Evolutionary conservation across 2,797 vertebrate species (phyloP), one percentile per base, ranked within the genome.

Genomic region (Channa striata): DNA sequence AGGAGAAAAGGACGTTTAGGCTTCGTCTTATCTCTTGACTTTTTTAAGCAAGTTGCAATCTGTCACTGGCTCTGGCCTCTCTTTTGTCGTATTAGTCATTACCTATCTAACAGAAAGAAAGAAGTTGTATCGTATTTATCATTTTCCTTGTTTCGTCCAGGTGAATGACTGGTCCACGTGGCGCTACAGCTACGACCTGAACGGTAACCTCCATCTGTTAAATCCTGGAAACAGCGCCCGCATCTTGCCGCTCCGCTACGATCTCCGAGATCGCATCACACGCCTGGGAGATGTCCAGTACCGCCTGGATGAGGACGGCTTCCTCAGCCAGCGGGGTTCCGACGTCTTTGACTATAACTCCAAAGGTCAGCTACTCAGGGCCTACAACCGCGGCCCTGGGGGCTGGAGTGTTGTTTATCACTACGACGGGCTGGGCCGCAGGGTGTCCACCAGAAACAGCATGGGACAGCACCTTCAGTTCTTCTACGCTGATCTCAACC

Each of bases 321-420:
- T 95, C 80, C 95, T 99, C 59, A 96, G 96, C 87, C 98, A 99
- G 85, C 93, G 98, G 0, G 98, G 98, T 0, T 84, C 95, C 0
- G 98, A 99, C 6, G 78, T 99, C 40, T 99, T 99, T n/a, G 97
- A 99, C 73, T 99, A 99, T 78, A 99, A 98, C 87, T 99, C 98
- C 81, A 99, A 99, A 89, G 96, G 98, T 63, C 97, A 98, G 80
- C 93, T 99, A 30, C 95, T 95, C 0, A 93, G 97, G 70, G 97
- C 97, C 6, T 99, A 99, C 91, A 99, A 97, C 78, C 96, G 97
- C 70, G 95, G 94, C 9, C 91, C 93, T 0, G 96, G 94, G 0
- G 96, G 96, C 17, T 99, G 98, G 98, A 99, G 95, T 0, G 94
- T 99, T 20, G 97, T 99, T 84, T 99, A 98, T 82, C 97, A 96